phyloP scores from a whole-genome alignment of 2,113 vertebrate genomes.

The Mixornis gularis region DNA sequence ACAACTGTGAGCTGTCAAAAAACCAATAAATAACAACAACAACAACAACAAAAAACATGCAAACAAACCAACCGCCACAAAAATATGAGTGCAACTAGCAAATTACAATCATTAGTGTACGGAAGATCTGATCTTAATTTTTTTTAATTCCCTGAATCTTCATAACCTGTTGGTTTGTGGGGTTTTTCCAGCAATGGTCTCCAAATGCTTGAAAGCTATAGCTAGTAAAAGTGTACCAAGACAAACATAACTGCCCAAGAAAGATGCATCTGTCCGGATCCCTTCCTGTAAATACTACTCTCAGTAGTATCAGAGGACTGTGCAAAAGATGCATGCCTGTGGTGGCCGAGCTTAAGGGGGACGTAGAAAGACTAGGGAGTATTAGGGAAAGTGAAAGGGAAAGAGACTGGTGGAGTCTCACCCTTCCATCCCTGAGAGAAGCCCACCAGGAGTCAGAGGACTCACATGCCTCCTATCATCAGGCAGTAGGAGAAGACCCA shows the following conservation, averaged over 20 bases:
- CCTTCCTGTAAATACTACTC: not conserved
- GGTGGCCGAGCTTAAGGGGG: not conserved
- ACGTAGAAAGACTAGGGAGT: not conserved
- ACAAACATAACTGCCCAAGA: not conserved
- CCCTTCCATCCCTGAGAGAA: not conserved
- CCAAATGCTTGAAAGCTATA: not conserved
- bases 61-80: not conserved
- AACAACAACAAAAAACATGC: not conserved
- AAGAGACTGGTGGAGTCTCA: not conserved
- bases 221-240: not conserved
- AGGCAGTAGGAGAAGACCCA: not conserved
- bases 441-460: not conserved
- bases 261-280: not conserved
- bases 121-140: not conserved
- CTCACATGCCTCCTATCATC: not conserved
- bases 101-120: not conserved
- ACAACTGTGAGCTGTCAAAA: not conserved
- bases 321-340: rapidly evolving
- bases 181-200: not conserved
- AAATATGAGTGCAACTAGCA: not conserved
- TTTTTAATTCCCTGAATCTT: not conserved
- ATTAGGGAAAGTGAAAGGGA: not conserved
- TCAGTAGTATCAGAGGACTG: rapidly evolving
- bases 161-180: rapidly evolving
- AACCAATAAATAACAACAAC: not conserved